Evolutionary conservation across 2,888 invertebrate species (phyloP).

Genomic region (Nomada ruficornis): DNA sequence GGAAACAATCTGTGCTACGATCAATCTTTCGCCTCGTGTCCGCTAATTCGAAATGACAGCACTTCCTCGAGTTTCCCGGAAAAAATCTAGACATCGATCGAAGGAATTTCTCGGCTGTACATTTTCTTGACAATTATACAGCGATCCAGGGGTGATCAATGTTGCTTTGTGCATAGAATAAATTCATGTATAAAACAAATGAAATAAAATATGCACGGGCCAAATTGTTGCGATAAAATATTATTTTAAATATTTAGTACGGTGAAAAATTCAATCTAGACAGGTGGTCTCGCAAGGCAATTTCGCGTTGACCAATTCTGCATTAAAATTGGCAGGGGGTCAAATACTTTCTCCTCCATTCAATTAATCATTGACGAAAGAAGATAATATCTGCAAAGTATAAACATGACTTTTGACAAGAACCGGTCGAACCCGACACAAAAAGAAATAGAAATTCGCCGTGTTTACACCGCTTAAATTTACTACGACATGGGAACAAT

Average conservation of each 20-base stretch:
- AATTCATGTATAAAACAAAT: too few species aligned
- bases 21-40: constrained; percentile 15
- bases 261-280: too few species aligned
- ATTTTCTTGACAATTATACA: neutral
- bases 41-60: constrained; percentile 23
- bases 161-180: too few species aligned
- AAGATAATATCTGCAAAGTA: neutral
- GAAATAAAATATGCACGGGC: too few species aligned
- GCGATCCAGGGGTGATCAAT: neutral
- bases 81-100: neutral
- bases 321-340: neutral
- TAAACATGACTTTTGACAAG: constrained; percentile 9
- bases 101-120: neutral
- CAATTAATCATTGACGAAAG: neutral
- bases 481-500: constrained; percentile 52
- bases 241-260: too few species aligned
- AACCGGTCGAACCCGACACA: neutral
- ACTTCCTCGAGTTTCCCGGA: neutral
- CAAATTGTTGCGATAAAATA: too few species aligned
- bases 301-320: too few species aligned
- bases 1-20: constrained; percentile 41
- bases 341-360: neutral
- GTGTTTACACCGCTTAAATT: constrained; percentile 39
- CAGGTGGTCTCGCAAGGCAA: too few species aligned
- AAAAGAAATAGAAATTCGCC: neutral